These are phyloP conservation scores for Plutella xylostella DNA, from an alignment of 2,888 invertebrate species.

Conservation along the genomic window DNA sequence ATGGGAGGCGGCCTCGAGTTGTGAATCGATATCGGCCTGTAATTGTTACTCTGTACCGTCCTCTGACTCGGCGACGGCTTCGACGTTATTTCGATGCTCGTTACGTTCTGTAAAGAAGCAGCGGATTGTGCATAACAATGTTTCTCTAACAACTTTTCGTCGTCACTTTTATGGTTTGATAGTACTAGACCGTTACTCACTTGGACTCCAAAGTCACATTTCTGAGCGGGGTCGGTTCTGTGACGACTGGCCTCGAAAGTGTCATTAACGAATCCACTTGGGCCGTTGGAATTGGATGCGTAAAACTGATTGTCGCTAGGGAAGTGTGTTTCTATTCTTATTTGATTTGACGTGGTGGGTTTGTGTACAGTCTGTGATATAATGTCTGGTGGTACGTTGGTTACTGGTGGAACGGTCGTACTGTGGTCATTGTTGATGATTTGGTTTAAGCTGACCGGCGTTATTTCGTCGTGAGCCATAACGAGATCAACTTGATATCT, in stretches of 20 bases:
- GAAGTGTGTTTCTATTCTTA: slow-evolving; percentile 59
- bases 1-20: slow-evolving; percentile 39
- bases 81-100: slow-evolving; percentile 60
- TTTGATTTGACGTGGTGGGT: slow-evolving; percentile 48
- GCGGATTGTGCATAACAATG: slow-evolving; percentile 44
- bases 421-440: slow-evolving; percentile 46
- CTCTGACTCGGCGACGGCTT: slow-evolving; percentile 42
- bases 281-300: slow-evolving; percentile 25
- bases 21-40: slow-evolving; percentile 60
- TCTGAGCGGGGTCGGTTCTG: slow-evolving; percentile 32
- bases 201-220: slow-evolving; percentile 45
- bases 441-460: slow-evolving; percentile 61
- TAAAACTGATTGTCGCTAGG: slow-evolving; percentile 45
- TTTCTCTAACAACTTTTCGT: slow-evolving; percentile 60
- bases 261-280: slow-evolving; percentile 28
- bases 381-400: slow-evolving; percentile 43
- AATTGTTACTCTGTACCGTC: slow-evolving; percentile 38
- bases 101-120: slow-evolving; percentile 59
- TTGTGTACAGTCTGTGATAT: slow-evolving; percentile 59
- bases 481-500: slow-evolving; percentile 71
- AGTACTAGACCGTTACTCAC: slow-evolving; percentile 35
- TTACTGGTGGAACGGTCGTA: slow-evolving; percentile 33
- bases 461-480: slow-evolving; percentile 74
- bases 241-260: slow-evolving; percentile 23
- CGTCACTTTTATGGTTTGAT: slow-evolving; percentile 62